A percentile compares a stretch with the other conserved stretches of the same genome.
Evolutionary conservation across 2,888 invertebrate species (phyloP).

Genomic region (Eugnorisma glareosa): DNA sequence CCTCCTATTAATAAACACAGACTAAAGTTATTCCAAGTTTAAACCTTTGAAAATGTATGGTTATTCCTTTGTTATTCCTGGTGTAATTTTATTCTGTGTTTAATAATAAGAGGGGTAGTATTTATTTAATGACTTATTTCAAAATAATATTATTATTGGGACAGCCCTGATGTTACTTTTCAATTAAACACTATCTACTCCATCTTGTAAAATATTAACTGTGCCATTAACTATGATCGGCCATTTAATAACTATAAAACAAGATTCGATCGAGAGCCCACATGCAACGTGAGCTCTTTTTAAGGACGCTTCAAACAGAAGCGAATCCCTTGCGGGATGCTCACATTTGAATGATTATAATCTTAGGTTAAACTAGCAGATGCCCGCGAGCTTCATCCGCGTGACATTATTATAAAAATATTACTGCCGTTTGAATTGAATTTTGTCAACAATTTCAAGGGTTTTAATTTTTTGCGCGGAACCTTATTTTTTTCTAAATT

Average conservation of each 20-base stretch:
- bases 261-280: conserved; percentile 41
- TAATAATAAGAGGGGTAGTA: too few relatives aligned
- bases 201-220: conserved; percentile 47
- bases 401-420: too few relatives aligned
- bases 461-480: too few relatives aligned
- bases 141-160: neutral
- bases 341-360: neutral
- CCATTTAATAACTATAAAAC: conserved; percentile 57
- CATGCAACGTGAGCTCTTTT: conserved; percentile 29
- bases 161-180: neutral
- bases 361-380: neutral
- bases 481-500: too few relatives aligned
- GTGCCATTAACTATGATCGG: conserved; percentile 58
- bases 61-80: too few relatives aligned
- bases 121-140: neutral
- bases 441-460: too few relatives aligned
- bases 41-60: too few relatives aligned
- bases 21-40: too few relatives aligned
- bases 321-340: neutral
- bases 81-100: too few relatives aligned
- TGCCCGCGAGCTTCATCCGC: too few relatives aligned
- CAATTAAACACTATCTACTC: conserved; percentile 5
- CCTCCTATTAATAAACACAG: too few relatives aligned
- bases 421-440: too few relatives aligned
- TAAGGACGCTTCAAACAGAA: neutral